These are phyloP conservation scores for Macrotis lagotis DNA, from an alignment of 2,113 vertebrate species.

Conservation along the genomic window DNA sequence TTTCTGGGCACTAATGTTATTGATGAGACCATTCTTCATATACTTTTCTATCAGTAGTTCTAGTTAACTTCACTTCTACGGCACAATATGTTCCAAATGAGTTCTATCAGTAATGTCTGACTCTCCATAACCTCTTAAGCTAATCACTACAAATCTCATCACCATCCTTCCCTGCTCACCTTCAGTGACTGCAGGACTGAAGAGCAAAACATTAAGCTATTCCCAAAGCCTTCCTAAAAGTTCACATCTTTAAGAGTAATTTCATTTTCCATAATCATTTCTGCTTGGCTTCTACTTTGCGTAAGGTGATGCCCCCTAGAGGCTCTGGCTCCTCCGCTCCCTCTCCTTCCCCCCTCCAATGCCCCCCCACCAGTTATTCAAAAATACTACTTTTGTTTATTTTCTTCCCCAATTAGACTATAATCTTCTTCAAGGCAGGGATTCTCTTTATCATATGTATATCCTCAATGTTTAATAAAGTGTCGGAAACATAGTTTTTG, in stretches of 20 bases:
- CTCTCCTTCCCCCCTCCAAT: rapidly evolving
- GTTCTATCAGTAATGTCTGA: too few relatives aligned
- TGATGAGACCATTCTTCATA: neutral
- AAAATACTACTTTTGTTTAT: neutral
- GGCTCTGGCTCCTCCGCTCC: too few relatives aligned
- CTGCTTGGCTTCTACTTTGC: neutral
- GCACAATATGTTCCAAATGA: neutral
- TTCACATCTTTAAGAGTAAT: neutral
- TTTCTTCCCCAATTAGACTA: neutral
- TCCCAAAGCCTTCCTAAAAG: neutral
- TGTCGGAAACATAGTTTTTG: neutral
- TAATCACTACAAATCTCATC: neutral
- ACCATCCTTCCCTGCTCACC: neutral
- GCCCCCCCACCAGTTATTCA: neutral
- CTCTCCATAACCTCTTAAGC: too few relatives aligned
- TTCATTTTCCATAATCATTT: neutral
- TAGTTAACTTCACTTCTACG: neutral
- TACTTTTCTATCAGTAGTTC: neutral
- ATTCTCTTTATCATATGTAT: neutral
- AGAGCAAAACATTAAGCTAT: neutral
- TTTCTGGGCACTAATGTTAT: neutral
- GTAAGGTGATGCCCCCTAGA: neutral
- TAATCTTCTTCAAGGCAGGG: too few relatives aligned
- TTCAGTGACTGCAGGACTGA: neutral
- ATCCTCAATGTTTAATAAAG: neutral